Evolutionary conservation across 2,888 invertebrate genomes (phyloP), one percentile per base, ranked within the genome.

Genomic region (Volucella inanis): DNA sequence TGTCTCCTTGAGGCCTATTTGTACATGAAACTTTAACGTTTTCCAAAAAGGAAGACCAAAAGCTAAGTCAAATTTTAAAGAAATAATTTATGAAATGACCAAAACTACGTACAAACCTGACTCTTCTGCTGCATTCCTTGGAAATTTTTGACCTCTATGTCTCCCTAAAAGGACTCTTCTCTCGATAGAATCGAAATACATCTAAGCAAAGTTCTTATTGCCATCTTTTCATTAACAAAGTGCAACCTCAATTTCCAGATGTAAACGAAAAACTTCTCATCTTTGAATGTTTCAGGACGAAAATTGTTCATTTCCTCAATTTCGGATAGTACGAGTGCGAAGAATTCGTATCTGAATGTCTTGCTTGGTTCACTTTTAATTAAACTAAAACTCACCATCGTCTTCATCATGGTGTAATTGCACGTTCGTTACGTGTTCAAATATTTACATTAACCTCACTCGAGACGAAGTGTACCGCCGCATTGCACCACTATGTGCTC

Each of bases 341-440:
- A 6, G 31, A 31, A 31, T 31, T 6, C 6, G 31, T 31, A 31
- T 31, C 31, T 31, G 4, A 0, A 59, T 38, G 62, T 62, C 62
- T 43, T 55, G 12, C 55, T 31, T 11, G 14, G 50, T 74, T 80
- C 75, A 52, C 72, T 79, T 84, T 84, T 84, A 84, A 84, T 84
- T 84, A 80, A 75, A 84, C 80, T 80, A 74, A 75, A 65, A 59
- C 75, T 22, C 75, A 49, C 14, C 61, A 71, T 70, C 54, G 15
- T n/a, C 75, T 70, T 65, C 65, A 38, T 62, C 64, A 59, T 49
- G 54, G 65, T 65, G 61, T 71, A 80, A 80, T 70, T 79, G 74
- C 75, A 79, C 54, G 64, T 75, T 84, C 84, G 84, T 80, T 84
- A 80, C 75, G 80, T 61, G 59, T 64, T 31, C 70, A 84, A 84